Base-by-base conservation (phyloP, 1,140 invertebrate genomes). In the Platorchestia sp. region DNA sequence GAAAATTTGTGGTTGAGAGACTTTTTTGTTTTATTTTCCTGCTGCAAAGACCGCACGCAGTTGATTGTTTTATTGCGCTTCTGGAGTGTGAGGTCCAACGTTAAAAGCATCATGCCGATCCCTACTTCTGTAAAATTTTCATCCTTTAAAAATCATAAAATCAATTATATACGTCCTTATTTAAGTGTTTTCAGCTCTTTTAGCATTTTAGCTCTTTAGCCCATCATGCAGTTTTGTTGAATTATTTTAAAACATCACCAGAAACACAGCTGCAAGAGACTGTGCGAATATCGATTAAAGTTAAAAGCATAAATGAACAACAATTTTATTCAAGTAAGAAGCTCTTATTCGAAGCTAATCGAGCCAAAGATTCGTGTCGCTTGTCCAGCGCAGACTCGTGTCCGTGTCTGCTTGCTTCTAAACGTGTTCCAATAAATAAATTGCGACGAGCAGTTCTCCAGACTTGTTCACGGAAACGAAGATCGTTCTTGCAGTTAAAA, bases 381-480 rank as follows among this genome's bases (percentile, higher is more conserved):
- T 40, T 44, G 43, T 44, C 45, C 6, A 6, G 45, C 91, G 44
- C 47, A 14, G 91, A 7, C 41, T 44, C 44, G 43, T n/a, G 91
- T n/a, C n/a, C 43, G 45, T 93, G 91, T 93, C 44, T 93, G 45
- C 45, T 16, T 6, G 91, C 45, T 10, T 93, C 43, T 36, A 44
- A 93, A 45, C 45, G 44, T 47, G 91, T 93, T 44, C 41, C 91
- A 47, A 93, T 93, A 93, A 47, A 93, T 93, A 47, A 93, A 93
- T 47, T n/a, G 40, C 43, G 10, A 7, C 41, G 36, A 45, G 36
- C 6, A 1, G 19, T 47, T 27, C 91, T 47, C 44, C 7, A 7
- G 3, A 40, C 91, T 93, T 93, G 44, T 93, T 45, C 59, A 75
- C 59, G 59, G 27, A 36, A 75, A 75, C 59, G 3, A 75, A n/a